Evolutionary conservation across 2,113 vertebrate genomes (phyloP).

Genomic region (Sminthopsis crassicaudata): DNA sequence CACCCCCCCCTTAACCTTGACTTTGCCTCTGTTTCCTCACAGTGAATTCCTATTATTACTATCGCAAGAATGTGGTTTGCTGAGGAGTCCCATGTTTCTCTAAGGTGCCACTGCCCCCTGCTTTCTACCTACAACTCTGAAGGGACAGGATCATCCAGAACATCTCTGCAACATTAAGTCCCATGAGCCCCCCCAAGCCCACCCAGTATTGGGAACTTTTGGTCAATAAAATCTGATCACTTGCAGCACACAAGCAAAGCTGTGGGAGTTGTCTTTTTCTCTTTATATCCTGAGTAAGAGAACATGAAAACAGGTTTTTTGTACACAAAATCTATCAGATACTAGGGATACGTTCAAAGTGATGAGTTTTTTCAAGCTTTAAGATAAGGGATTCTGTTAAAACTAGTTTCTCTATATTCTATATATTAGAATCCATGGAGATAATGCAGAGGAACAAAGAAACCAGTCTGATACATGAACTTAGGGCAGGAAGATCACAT

Average conservation of each 20-base stretch:
- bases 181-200: constrained; percentile 1
- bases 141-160: not conserved
- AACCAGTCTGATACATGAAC: not conserved
- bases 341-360: not conserved
- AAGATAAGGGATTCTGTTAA: not conserved
- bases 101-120: not conserved
- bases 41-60: not conserved
- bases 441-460: not conserved
- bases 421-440: not conserved
- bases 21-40: constrained; percentile 15
- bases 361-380: not conserved
- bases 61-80: not conserved
- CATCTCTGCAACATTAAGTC: not conserved
- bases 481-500: not conserved
- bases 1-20: not conserved
- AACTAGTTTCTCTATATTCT: not conserved
- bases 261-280: not conserved
- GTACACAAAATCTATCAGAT: not conserved
- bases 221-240: constrained; percentile 50
- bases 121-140: not conserved
- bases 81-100: not conserved
- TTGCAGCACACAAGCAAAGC: not conserved
- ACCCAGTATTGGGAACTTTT: not conserved
- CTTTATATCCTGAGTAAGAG: not conserved
- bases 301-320: not conserved